Conservation (phyloP, 2,888 invertebrate genomes). For the Sinohyriopsis cumingii region DNA sequence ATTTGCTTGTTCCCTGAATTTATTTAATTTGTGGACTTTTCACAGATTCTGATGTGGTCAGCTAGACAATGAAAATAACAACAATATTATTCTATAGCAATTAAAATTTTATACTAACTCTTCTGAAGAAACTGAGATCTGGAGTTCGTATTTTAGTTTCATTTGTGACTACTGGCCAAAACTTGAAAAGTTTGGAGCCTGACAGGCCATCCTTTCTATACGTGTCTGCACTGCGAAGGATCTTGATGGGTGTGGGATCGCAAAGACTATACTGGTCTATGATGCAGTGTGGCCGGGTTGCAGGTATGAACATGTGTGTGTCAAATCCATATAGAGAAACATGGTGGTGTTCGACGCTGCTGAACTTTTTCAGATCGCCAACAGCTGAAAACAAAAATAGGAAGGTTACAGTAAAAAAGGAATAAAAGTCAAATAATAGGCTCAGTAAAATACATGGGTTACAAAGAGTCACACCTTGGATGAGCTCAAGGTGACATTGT, state of each 20-base stretch:
- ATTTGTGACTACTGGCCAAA: slow-evolving; percentile 62
- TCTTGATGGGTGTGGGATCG: slow-evolving; percentile 72
- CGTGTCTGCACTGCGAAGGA: slow-evolving; percentile 56
- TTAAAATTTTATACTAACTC: slow-evolving; percentile 22
- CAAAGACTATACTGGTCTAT: slow-evolving; percentile 86
- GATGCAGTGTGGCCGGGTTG: slow-evolving; percentile 83
- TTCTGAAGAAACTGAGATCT: slow-evolving; percentile 51
- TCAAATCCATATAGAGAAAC: slow-evolving; percentile 80
- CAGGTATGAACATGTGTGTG: slow-evolving; percentile 83
- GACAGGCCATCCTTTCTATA: slow-evolving; percentile 61
- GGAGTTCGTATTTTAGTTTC: slow-evolving; percentile 52
- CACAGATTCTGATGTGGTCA: too few species aligned
- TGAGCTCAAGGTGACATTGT: too few species aligned
- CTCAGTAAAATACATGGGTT: background rate
- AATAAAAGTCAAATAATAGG: background rate
- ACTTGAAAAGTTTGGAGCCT: slow-evolving; percentile 58
- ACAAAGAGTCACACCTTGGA: background rate
- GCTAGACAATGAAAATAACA: too few species aligned
- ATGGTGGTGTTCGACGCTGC: slow-evolving; percentile 75
- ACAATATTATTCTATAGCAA: too few species aligned
- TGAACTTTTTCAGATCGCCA: slow-evolving; percentile 91
- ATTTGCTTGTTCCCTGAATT: too few species aligned
- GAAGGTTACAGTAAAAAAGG: background rate
- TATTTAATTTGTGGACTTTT: too few species aligned
- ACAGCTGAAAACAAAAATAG: slow-evolving; percentile 83